Evolutionary conservation across 2,888 invertebrate species (phyloP), one percentile per base, ranked within the genome.

Genomic region (Holacanthella duospinosa): DNA sequence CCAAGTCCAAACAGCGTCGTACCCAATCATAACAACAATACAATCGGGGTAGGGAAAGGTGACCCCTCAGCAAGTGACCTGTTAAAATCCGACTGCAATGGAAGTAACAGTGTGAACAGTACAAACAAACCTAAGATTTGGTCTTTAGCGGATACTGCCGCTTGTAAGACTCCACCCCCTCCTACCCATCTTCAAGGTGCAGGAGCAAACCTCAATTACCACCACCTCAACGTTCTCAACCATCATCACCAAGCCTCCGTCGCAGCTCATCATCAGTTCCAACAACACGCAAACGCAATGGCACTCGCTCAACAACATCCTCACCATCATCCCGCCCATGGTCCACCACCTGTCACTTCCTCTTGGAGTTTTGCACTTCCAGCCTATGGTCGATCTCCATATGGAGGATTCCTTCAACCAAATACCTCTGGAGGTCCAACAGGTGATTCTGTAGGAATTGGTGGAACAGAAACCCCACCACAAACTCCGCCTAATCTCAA

Each of bases 401-500:
- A 72, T 54, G 67, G 71, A 44, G 64, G 69, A 43, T 70, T 70
- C 63, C 64, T 71, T 59, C 65, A 66, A 56, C 69, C 70, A 25
- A 70, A 67, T 44, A 60, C 68, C 48, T 66, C 68, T 26, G 69
- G 70, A 59, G 66, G 65, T 44, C 29, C 6, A 16, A 2, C 36
- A n/a, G 29, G 60, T 26, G n/a, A 53, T n/a, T 25, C 43, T 3
- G 43, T 19, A 2, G 27, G 53, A 9, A 26, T 77, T 88, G 90
- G 79, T 86, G 87, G 80, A 76, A 84, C 88, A 74, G 93, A 93
- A 80, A 93, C 93, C 69, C 93, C 92, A 73, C 92, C 92, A 43
- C 92, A 93, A 80, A 93, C 93, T 71, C 93, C 93, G 71, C 93
- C 93, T 77, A 92, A 88, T 81, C 89, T 92, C 89, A 92, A 92